These are phyloP conservation scores for Pardosa pseudoannulata DNA, from an alignment of 2,888 invertebrate genomes.

Conservation along the genomic window DNA sequence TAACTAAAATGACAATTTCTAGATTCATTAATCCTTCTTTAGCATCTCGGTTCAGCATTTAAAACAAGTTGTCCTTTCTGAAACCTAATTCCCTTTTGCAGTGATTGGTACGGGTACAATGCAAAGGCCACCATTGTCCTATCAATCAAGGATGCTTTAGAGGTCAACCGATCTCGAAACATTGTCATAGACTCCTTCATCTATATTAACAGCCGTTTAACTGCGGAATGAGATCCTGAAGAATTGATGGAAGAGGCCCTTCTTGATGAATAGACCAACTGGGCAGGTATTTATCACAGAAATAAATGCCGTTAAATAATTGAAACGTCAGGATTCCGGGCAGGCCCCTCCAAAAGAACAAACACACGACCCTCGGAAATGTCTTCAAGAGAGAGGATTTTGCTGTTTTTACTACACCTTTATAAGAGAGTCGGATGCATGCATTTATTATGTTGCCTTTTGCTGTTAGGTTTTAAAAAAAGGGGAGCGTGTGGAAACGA, in stretches of 20 bases:
- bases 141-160: conserved; percentile 43
- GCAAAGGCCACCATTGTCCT: conserved; percentile 19
- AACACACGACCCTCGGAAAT: not conserved
- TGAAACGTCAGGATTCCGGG: conserved; percentile 41
- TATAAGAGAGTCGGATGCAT: not conserved
- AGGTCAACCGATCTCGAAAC: conserved; percentile 39
- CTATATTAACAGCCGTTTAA: conserved; percentile 50
- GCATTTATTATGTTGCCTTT: not conserved
- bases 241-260: conserved; percentile 23
- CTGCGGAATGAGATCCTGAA: conserved; percentile 25
- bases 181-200: conserved; percentile 45
- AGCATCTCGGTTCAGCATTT: conserved; percentile 15
- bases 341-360: not conserved
- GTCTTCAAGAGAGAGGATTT: not conserved
- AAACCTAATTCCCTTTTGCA: conserved; percentile 20
- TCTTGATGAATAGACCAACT: conserved; percentile 44
- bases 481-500: not conserved
- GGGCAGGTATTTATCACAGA: conserved; percentile 50
- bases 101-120: conserved; percentile 41
- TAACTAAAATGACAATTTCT: conserved; percentile 3
- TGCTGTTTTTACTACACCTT: not conserved
- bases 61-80: conserved; percentile 22
- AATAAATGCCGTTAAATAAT: conserved; percentile 57
- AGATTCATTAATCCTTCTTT: conserved; percentile 46
- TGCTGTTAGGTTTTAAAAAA: not conserved